phyloP scores from a whole-genome alignment of 2,888 invertebrate genomes.

The Hypselothyrea guttata region DNA sequence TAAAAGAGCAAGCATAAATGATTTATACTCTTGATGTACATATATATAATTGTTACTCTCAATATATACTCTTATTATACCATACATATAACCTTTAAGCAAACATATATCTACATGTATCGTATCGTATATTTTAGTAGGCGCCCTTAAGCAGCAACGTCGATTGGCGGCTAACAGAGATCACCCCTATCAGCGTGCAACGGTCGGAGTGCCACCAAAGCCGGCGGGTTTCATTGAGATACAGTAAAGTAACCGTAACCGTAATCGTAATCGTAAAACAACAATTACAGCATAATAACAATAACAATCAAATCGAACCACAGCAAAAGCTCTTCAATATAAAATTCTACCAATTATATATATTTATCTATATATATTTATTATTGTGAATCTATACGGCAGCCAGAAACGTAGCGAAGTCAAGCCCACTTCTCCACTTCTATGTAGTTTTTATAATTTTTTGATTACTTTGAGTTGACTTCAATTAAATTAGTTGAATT shows the following conservation, averaged over 20 bases:
- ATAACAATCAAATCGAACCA: constrained; percentile 12
- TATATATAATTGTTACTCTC: constrained; percentile 39
- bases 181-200: constrained; percentile 98
- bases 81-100: constrained; percentile 30
- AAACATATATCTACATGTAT: constrained; percentile 64
- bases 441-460: no score
- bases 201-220: constrained; percentile 87
- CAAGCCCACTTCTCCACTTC: neutral
- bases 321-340: constrained; percentile 3
- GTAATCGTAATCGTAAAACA: no score
- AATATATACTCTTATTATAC: constrained; percentile 31
- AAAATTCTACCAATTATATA: neutral
- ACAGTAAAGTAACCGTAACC: no score
- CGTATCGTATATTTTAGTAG: constrained; percentile 82
- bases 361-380: constrained; percentile 27
- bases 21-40: constrained; percentile 16
- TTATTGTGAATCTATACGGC: constrained; percentile 25
- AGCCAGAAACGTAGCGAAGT: neutral
- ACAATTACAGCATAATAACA: constrained; percentile 15
- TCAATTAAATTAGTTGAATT: constrained; percentile 61
- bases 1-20: constrained; percentile 26
- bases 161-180: constrained; percentile 93
- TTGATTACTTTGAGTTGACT: no score
- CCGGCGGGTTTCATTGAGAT: constrained; percentile 82
- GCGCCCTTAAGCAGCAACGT: constrained; percentile 87